Conservation (phyloP, 2,797 vertebrate genomes). For the Phalloptychus januarius region DNA sequence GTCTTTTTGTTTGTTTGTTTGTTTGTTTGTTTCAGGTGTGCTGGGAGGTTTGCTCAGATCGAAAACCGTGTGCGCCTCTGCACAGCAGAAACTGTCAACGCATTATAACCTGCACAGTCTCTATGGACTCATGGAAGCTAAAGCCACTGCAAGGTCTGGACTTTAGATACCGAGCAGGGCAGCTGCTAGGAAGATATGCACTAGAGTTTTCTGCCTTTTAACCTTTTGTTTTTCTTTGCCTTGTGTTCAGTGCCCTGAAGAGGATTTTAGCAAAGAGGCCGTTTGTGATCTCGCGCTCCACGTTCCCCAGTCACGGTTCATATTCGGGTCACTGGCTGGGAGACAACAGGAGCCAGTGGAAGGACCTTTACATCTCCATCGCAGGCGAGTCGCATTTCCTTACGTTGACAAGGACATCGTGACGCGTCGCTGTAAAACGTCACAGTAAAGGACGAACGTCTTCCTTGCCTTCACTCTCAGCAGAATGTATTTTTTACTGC, state of each 20-base stretch:
- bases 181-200: neutral
- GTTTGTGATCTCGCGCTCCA: constrained; percentile 90
- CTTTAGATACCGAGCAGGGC: neutral
- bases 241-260: constrained; percentile 81
- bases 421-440: neutral
- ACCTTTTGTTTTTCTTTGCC: neutral
- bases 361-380: constrained; percentile 87
- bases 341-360: constrained; percentile 90
- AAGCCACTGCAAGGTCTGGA: constrained; percentile 84
- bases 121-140: constrained; percentile 90
- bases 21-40: constrained; percentile 75
- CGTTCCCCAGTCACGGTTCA: constrained; percentile 88
- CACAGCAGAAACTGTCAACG: constrained; percentile 79
- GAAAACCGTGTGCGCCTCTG: constrained; percentile 85
- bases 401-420: neutral
- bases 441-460: neutral
- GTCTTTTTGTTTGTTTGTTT: neutral
- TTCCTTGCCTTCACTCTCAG: neutral
- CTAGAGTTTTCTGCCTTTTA: neutral
- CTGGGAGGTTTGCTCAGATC: constrained; percentile 81
- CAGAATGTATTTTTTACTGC: neutral
- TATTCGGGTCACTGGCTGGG: constrained; percentile 93
- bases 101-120: constrained; percentile 92
- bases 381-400: constrained; percentile 74
- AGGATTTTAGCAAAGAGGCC: constrained; percentile 83